Percentiles rank a stretch among this genome's conserved stretches.
Conservation (phyloP, 1,140 invertebrate species). For the Saccostrea echinata region DNA sequence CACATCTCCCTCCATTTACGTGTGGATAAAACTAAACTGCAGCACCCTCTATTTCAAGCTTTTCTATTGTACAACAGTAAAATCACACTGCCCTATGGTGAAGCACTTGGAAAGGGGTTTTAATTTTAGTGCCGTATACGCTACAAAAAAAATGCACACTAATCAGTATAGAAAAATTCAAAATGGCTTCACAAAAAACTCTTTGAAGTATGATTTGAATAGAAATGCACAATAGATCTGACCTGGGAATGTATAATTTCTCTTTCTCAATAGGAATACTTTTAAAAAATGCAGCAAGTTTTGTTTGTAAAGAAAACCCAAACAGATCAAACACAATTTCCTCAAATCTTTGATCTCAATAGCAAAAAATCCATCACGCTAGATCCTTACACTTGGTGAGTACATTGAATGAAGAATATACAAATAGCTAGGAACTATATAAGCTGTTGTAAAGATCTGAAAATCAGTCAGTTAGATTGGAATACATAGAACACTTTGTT, state of each 20-base stretch:
- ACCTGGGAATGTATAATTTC: no score
- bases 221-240: no score
- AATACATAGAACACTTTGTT: constrained; percentile 31
- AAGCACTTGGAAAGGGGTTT: not conserved
- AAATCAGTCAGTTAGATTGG: constrained; percentile 18
- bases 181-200: no score
- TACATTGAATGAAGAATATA: constrained; percentile 8
- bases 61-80: constrained; percentile 12
- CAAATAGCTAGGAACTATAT: constrained; percentile 10
- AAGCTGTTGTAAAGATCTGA: not conserved
- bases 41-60: constrained; percentile 22
- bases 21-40: not conserved
- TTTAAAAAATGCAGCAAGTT: no score
- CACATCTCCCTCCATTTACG: not conserved
- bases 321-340: no score
- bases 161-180: not conserved
- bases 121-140: not conserved
- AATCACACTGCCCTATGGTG: not conserved
- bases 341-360: no score
- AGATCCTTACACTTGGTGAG: not conserved
- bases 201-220: no score
- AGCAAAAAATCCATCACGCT: not conserved
- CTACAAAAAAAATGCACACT: not conserved
- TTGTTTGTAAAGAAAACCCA: no score
- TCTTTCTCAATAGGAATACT: no score